phyloP scores from a whole-genome alignment of 2,888 invertebrate genomes.

The Dasysyrphus albostriatus region DNA sequence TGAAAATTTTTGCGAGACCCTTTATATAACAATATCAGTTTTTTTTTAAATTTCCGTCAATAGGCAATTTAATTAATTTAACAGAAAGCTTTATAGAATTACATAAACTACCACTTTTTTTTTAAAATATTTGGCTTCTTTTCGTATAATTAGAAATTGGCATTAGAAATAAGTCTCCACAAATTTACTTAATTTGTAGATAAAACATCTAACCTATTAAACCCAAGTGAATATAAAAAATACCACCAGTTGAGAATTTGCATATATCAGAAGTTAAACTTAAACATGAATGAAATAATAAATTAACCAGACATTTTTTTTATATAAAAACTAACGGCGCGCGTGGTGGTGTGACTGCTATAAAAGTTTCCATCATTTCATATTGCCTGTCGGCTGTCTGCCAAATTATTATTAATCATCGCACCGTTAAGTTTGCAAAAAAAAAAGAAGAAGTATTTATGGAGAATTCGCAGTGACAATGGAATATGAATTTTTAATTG shows the following conservation, averaged over 20 bases:
- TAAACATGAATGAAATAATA: slow-evolving; percentile 20
- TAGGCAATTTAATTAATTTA: too few relatives aligned
- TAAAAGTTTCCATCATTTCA: neutral
- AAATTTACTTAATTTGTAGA: neutral
- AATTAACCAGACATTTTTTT: slow-evolving; percentile 1
- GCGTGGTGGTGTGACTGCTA: neutral
- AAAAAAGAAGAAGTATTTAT: neutral
- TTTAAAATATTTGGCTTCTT: neutral
- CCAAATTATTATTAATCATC: slow-evolving; percentile 4
- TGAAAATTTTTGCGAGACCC: too few relatives aligned
- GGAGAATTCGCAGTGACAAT: neutral
- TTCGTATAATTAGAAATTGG: too few relatives aligned
- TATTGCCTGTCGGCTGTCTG: neutral
- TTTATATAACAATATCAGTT: too few relatives aligned
- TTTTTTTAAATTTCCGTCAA: too few relatives aligned
- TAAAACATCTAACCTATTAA: neutral
- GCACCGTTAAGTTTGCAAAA: neutral
- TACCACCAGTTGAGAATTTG: neutral
- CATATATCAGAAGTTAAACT: neutral
- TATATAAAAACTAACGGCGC: neutral
- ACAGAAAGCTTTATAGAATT: too few relatives aligned
- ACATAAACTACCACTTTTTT: too few relatives aligned
- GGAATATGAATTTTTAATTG: neutral
- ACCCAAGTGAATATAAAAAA: neutral
- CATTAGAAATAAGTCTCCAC: neutral